phyloP scores from a whole-genome alignment of 2,888 invertebrate species.

The Sinopyrophorus schimmeli region DNA sequence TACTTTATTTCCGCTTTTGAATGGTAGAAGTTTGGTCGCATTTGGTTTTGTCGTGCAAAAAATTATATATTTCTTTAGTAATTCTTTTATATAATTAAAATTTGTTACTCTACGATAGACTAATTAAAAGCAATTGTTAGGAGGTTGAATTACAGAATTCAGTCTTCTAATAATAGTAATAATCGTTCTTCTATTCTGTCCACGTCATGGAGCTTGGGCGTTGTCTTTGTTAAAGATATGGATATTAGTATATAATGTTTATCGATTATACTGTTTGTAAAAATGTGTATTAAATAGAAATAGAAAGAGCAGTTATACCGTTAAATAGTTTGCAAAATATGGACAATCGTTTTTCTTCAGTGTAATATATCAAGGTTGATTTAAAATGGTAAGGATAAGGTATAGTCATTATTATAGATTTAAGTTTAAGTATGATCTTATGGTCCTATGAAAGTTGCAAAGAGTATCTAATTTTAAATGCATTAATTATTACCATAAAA shows the following conservation, averaged over 20 bases:
- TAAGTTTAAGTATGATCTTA: neutral
- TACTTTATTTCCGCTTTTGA: constrained; percentile 44
- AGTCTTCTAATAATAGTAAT: constrained; percentile 29
- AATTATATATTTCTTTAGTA: constrained; percentile 32
- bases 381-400: constrained; percentile 28
- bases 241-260: constrained; percentile 16
- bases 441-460: neutral
- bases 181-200: constrained; percentile 25
- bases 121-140: constrained; percentile 29
- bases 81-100: constrained; percentile 27
- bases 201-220: constrained; percentile 40
- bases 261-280: constrained; percentile 9
- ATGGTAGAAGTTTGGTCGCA: constrained; percentile 41
- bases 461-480: no score
- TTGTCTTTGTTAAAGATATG: constrained; percentile 25
- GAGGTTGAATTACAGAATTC: constrained; percentile 34
- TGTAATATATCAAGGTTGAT: constrained; percentile 14
- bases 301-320: constrained; percentile 6
- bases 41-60: constrained; percentile 39
- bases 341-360: constrained; percentile 13
- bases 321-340: constrained; percentile 11
- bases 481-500: neutral
- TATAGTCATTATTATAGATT: constrained; percentile 1
- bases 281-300: constrained; percentile 16
- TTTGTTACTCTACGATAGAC: constrained; percentile 33